Conservation (phyloP, 2,113 vertebrate species). For the Laticauda colubrina region DNA sequence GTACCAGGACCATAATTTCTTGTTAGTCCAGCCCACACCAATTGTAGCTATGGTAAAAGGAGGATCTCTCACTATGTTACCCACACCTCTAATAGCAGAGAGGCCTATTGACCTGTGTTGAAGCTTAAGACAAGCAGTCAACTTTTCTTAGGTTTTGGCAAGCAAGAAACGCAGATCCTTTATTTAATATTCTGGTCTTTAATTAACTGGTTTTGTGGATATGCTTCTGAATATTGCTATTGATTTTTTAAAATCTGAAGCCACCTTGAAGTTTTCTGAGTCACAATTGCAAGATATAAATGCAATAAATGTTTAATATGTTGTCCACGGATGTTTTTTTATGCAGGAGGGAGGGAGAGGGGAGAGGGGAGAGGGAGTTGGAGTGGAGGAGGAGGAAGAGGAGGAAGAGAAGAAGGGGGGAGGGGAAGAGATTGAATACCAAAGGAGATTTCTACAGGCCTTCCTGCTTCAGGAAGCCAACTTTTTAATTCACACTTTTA, state of each 20-base stretch:
- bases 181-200: neutral
- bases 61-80: neutral
- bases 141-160: neutral
- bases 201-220: conserved; percentile 8
- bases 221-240: neutral
- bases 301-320: neutral
- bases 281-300: neutral
- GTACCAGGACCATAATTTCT: neutral
- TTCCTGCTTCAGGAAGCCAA: neutral
- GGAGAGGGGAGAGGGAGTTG: too few species aligned
- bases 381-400: neutral
- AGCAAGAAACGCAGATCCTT: neutral
- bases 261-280: neutral
- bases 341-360: neutral
- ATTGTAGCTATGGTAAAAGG: neutral
- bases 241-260: conserved; percentile 3
- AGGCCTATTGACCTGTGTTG: neutral
- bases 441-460: neutral
- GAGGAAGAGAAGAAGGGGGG: neutral
- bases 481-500: conserved; percentile 9
- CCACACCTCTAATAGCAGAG: too few species aligned
- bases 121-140: neutral
- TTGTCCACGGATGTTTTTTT: neutral
- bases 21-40: neutral
- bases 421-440: neutral